phyloP scores from a whole-genome alignment of 2,797 vertebrate genomes.

The Emys orbicularis region DNA sequence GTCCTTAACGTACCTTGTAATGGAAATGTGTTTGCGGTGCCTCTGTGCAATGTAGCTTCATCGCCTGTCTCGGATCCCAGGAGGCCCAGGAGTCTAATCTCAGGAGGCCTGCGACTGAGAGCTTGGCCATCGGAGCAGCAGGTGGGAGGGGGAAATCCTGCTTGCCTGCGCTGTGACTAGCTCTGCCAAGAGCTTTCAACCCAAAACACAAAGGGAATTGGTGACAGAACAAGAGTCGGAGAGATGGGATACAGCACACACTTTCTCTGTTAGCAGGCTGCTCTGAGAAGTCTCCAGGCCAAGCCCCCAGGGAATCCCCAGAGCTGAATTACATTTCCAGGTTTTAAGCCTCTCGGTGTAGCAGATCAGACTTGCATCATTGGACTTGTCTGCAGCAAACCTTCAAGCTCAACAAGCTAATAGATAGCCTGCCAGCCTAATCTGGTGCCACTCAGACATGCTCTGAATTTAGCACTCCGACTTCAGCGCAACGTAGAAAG shows the following conservation, averaged over 20 bases:
- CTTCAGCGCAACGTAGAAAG: background rate
- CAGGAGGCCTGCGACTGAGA: background rate
- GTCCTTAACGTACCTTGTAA: background rate
- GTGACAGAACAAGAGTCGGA: background rate
- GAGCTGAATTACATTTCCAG: background rate
- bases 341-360: background rate
- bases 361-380: background rate
- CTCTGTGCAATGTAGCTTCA: background rate
- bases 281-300: background rate
- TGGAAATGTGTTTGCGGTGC: background rate
- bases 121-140: background rate
- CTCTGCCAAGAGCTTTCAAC: too few species aligned
- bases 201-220: background rate
- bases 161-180: too few species aligned
- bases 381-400: background rate
- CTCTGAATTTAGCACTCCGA: background rate
- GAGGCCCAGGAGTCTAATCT: background rate
- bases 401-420: background rate
- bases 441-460: background rate
- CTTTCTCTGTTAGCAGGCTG: background rate
- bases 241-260: background rate
- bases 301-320: background rate
- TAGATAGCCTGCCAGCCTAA: background rate
- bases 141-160: background rate
- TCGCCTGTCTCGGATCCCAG: background rate